Conservation (phyloP, 1,140 invertebrate species). For the Belonocnema kinseyi region DNA sequence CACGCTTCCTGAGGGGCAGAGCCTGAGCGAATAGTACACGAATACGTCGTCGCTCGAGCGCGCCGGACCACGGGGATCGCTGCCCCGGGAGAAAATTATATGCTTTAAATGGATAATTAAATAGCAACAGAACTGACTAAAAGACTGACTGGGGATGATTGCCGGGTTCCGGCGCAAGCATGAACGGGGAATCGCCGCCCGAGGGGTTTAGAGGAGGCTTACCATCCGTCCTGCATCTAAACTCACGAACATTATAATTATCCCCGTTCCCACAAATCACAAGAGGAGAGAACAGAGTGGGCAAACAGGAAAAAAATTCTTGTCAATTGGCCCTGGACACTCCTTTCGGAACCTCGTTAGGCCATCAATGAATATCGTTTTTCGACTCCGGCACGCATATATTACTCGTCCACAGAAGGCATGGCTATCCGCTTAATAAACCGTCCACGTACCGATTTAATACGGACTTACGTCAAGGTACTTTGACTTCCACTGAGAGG, state of each 20-base stretch:
- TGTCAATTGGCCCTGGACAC: slow-evolving; percentile 46
- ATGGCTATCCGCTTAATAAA: no score
- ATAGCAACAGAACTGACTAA: slow-evolving; percentile 77
- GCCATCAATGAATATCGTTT: slow-evolving; percentile 4
- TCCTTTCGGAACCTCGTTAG: slow-evolving; percentile 36
- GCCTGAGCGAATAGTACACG: slow-evolving; percentile 21
- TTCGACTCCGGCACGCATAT: not conserved
- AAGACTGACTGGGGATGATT: slow-evolving; percentile 76
- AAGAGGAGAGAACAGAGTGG: slow-evolving; percentile 52
- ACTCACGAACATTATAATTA: slow-evolving; percentile 75
- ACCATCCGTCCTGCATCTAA: slow-evolving; percentile 70
- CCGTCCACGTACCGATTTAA: no score
- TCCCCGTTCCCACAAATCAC: slow-evolving; percentile 71
- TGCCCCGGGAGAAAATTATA: slow-evolving; percentile 73
- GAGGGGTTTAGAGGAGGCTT: slow-evolving; percentile 66
- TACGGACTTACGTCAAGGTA: no score
- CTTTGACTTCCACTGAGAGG: no score
- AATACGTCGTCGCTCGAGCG: slow-evolving; percentile 47
- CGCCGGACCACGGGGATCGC: slow-evolving; percentile 57
- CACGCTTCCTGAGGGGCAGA: slow-evolving; percentile 50
- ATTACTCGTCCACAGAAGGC: not conserved
- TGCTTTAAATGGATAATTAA: slow-evolving; percentile 77
- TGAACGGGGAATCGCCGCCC: slow-evolving; percentile 73
- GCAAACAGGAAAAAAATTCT: slow-evolving; percentile 42
- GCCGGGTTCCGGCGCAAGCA: slow-evolving; percentile 74